Conservation (phyloP, 2,113 vertebrate genomes). For the Stigmatopora argus region DNA sequence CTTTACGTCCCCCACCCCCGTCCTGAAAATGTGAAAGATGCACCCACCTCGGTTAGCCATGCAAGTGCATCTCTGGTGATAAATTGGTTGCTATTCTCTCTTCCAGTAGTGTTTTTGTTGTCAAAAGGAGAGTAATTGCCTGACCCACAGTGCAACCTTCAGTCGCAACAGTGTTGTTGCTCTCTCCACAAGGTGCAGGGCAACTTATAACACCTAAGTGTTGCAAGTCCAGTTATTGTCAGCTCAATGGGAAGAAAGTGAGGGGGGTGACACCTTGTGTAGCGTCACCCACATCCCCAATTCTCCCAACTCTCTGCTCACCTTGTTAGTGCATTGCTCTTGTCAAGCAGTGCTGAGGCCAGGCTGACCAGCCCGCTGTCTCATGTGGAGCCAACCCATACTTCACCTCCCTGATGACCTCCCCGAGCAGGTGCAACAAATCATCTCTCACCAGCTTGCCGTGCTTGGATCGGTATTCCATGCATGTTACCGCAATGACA, state of each 20-base stretch:
- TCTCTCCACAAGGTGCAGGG: slow-evolving; percentile 28
- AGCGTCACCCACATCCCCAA: slow-evolving; percentile 18
- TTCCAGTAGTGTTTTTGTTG: slow-evolving; percentile 4
- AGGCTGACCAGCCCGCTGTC: slow-evolving; percentile 19
- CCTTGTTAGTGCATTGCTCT: slow-evolving; percentile 53
- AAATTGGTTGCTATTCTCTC: slow-evolving; percentile 7
- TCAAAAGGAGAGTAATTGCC: slow-evolving; percentile 13
- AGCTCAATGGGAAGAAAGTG: slow-evolving; percentile 37
- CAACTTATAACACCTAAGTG: slow-evolving; percentile 48
- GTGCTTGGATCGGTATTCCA: slow-evolving; percentile 14
- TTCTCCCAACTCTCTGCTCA: slow-evolving; percentile 40
- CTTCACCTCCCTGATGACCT: neutral
- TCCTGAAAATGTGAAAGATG: neutral
- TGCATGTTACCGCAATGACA: neutral
- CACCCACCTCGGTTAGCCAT: neutral
- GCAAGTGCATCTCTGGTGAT: neutral
- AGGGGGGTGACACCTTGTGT: slow-evolving; percentile 30
- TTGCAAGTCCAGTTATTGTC: slow-evolving; percentile 34
- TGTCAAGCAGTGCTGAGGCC: slow-evolving; percentile 23
- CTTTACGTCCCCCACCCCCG: neutral
- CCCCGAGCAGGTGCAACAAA: neutral
- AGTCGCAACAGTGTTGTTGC: slow-evolving; percentile 13
- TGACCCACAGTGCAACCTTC: slow-evolving; percentile 6
- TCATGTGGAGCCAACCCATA: slow-evolving; percentile 22
- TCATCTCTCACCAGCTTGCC: slow-evolving; percentile 30